Conservation (phyloP, 2,888 invertebrate species). For the Brenthis daphne region DNA sequence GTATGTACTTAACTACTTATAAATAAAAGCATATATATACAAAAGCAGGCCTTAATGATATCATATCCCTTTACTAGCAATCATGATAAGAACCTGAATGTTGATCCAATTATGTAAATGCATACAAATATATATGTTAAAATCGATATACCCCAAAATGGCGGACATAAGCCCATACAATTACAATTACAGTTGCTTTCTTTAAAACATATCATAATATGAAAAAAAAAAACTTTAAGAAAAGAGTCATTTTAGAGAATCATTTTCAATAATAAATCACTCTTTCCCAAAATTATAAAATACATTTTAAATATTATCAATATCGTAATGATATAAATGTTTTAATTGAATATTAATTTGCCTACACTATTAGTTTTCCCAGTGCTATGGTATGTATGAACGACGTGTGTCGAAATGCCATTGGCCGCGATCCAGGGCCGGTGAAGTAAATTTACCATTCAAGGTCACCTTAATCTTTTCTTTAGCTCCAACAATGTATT, state of each 20-base stretch:
- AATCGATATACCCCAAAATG: slow-evolving; percentile 13
- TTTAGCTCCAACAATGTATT: slow-evolving; percentile 33
- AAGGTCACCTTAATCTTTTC: slow-evolving; percentile 43
- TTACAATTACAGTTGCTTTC: not conserved
- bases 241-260: not conserved
- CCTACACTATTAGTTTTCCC: slow-evolving; percentile 18
- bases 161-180: slow-evolving; percentile 5
- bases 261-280: not conserved
- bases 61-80: slow-evolving; percentile 80
- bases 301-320: not conserved
- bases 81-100: slow-evolving; percentile 23
- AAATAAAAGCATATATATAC: slow-evolving; percentile 59
- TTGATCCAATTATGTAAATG: not conserved
- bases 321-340: not conserved
- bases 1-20: slow-evolving; percentile 29
- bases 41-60: slow-evolving; percentile 54
- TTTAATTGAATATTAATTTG: not conserved
- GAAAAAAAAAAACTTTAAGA: not conserved
- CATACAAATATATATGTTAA: slow-evolving; percentile 5
- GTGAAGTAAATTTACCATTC: slow-evolving; percentile 42
- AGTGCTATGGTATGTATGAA: slow-evolving; percentile 26
- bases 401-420: slow-evolving; percentile 35
- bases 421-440: slow-evolving; percentile 42
- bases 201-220: not conserved
- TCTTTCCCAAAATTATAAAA: not conserved